Evolutionary conservation across 2,888 invertebrate species (phyloP), one percentile per base, ranked within the genome.

Genomic region (Galerucella pusilla): DNA sequence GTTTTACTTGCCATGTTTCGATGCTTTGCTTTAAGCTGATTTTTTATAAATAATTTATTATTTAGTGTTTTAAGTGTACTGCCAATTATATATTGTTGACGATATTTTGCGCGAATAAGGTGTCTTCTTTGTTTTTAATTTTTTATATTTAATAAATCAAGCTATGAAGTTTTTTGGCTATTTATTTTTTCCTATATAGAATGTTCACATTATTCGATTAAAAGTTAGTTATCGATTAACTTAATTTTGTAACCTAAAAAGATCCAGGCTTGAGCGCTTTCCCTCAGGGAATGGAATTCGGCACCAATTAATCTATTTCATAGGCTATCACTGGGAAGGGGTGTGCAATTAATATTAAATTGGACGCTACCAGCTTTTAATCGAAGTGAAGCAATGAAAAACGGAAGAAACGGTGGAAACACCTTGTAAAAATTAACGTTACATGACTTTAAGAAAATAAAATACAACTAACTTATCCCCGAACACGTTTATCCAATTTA

Each of bases 41-140:
- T 61, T 25, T 35, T 12, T 61, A 10, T 61, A 35, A 7, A 14
- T 61, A 61, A 61, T 61, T 61, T 61, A 61, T 61, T 61, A 35
- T 61, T 61, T 61, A 61, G 61, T 61, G 14, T 61, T 28, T 6
- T 35, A 35, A 61, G 61, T 28, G 28, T 61, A 35, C 49, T 49
- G 49, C 49, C 49, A 49, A 49, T 61, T 28, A 1, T 14, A 35
- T 57, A n/a, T n/a, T 57, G 57, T 57, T 57, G 57, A 57, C 57
- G 57, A 57, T 57, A 57, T 57, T 57, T 16, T 10, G 57, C 57
- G 7, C 57, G 20, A 57, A 57, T 20, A 20, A 20, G 57, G 57
- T 57, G 35, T 20, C 6, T 20, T 16, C 20, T 57, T n/a, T 57
- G 20, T 57, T 20, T 20, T 57, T 20, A 57, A 10, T 20, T 57